Conservation (phyloP, 2,888 invertebrate species). For the Gandaritis pyraliata region DNA sequence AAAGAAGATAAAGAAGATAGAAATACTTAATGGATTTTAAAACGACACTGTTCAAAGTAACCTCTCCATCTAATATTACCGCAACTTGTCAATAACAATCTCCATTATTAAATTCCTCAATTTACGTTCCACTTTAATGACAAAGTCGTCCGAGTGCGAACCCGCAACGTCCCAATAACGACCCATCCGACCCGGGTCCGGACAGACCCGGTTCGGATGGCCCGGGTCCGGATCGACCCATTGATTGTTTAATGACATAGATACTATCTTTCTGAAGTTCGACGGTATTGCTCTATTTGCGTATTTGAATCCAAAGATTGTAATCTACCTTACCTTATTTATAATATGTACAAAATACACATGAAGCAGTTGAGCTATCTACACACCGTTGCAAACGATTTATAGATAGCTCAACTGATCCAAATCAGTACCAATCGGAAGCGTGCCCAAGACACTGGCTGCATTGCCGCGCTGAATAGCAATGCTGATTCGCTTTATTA, state of each 20-base stretch:
- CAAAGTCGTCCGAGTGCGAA: slow-evolving; percentile 43
- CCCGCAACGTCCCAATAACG: slow-evolving; percentile 40
- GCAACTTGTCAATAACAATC: slow-evolving; percentile 39
- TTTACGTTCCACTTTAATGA: slow-evolving; percentile 43
- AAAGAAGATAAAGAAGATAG: no score
- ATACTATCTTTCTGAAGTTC: slow-evolving; percentile 30
- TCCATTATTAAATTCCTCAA: slow-evolving; percentile 39
- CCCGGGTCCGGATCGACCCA: slow-evolving; percentile 36
- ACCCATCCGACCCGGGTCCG: slow-evolving; percentile 26
- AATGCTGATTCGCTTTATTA: no score
- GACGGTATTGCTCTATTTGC: slow-evolving; percentile 26
- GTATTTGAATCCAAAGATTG: slow-evolving; percentile 15
- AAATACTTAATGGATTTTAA: no score
- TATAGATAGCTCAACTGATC: no score
- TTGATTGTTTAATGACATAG: slow-evolving; percentile 46
- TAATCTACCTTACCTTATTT: slow-evolving; percentile 1
- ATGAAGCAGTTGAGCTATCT: no score
- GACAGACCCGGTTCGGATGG: slow-evolving; percentile 37
- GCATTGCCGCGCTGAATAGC: no score
- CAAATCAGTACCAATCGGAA: no score
- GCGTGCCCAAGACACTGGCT: no score
- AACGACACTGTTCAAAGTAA: not conserved
- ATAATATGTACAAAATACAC: no score
- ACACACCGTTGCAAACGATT: no score
- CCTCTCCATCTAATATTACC: slow-evolving; percentile 23